Percentiles rank a stretch among this genome's conserved stretches.
phyloP scores from a whole-genome alignment of 2,888 invertebrate species.

The Drosophila mimica region DNA sequence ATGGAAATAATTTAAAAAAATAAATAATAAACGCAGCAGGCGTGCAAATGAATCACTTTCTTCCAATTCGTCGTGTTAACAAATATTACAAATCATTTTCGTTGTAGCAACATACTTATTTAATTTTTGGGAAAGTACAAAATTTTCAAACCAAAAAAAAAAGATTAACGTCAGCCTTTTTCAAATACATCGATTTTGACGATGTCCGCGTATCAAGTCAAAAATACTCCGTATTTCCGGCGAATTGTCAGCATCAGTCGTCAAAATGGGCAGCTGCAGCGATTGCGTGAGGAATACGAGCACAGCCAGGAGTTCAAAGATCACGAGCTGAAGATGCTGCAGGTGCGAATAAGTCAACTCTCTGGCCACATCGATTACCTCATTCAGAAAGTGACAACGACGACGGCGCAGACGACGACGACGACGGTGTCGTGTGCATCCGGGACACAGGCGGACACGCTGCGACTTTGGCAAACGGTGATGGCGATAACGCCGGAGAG shows the following conservation, averaged over 20 bases:
- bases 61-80: not conserved
- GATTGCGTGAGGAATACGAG: conserved; percentile 77
- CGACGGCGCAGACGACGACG: too few species aligned
- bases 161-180: not conserved
- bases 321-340: conserved; percentile 76
- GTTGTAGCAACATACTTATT: conserved; percentile 18
- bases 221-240: conserved; percentile 73
- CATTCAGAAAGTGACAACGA: conserved; percentile 52
- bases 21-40: conserved; percentile 1
- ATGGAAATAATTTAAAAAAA: not conserved
- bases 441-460: too few species aligned
- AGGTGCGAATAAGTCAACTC: conserved; percentile 74
- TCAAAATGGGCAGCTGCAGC: conserved; percentile 76
- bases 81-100: conserved; percentile 43
- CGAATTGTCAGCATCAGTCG: conserved; percentile 70
- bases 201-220: conserved; percentile 80
- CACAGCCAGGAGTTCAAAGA: conserved; percentile 77
- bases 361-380: conserved; percentile 79
- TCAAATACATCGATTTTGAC: not conserved
- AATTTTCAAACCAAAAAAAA: not conserved
- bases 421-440: too few species aligned
- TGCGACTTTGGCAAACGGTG: not conserved
- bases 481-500: conserved; percentile 27
- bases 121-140: conserved; percentile 26
- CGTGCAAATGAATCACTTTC: not conserved